Conservation (phyloP, 1,140 invertebrate species). For the Orchesella cincta region DNA sequence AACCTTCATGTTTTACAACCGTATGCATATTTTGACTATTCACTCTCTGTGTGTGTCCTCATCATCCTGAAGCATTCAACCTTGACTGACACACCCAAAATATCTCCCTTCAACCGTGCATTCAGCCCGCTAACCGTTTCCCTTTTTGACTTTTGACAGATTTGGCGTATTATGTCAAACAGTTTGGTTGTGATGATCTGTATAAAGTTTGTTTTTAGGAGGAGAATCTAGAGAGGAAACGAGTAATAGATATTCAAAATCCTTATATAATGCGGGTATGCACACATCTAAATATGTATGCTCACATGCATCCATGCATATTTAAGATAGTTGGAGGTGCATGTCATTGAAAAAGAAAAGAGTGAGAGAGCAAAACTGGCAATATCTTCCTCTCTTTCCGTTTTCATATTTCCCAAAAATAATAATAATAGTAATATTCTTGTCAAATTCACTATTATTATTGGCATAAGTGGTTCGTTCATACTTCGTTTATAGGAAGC, state of each 20-base stretch:
- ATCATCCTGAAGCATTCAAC: conserved; percentile 11
- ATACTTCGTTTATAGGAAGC: too few species aligned
- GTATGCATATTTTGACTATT: not conserved
- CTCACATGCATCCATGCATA: not conserved
- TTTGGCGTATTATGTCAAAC: conserved; percentile 26
- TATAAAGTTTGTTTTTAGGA: not conserved
- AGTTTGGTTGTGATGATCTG: not conserved
- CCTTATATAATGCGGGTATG: not conserved
- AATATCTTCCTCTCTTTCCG: too few species aligned
- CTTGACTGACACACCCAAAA: conserved; percentile 10
- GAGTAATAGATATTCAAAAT: not conserved
- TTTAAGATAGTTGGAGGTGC: not conserved
- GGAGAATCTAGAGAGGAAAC: not conserved
- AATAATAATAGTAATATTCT: too few species aligned
- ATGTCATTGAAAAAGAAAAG: not conserved
- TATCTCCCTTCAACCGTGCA: not conserved
- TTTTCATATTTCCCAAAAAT: too few species aligned
- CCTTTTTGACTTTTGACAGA: conserved; percentile 28
- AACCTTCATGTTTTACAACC: not conserved
- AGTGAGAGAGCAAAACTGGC: not conserved
- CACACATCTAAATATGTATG: not conserved
- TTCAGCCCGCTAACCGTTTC: conserved; percentile 6
- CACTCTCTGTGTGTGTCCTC: not conserved
- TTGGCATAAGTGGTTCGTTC: too few species aligned
- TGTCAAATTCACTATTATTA: too few species aligned